phyloP scores from a whole-genome alignment of 2,797 vertebrate genomes.

The Hydrophis major region DNA sequence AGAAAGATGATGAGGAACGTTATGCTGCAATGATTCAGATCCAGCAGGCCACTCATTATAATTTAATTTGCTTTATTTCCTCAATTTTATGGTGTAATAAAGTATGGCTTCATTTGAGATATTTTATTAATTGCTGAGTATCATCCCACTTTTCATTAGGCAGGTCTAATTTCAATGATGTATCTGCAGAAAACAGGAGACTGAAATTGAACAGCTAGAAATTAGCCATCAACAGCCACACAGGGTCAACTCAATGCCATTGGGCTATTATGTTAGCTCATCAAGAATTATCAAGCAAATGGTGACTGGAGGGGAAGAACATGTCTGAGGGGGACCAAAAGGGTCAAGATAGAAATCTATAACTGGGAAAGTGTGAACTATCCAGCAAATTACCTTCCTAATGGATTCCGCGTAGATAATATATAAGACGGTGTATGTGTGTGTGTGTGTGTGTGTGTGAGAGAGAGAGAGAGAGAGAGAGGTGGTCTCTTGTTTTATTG shows the following conservation, averaged over 20 bases:
- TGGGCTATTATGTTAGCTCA: not conserved
- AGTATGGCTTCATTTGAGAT: slow-evolving; percentile 55
- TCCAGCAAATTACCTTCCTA: not conserved
- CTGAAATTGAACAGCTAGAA: slow-evolving; percentile 21
- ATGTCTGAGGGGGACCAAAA: not conserved
- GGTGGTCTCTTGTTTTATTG: slow-evolving; percentile 20
- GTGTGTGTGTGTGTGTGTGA: not conserved
- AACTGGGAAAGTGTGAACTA: slow-evolving; percentile 16
- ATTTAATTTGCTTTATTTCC: slow-evolving; percentile 65
- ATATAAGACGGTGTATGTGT: not conserved
- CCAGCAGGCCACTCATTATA: slow-evolving; percentile 62
- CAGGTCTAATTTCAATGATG: slow-evolving; percentile 60
- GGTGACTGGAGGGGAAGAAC: not conserved
- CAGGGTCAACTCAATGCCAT: not conserved
- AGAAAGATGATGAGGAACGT: slow-evolving; percentile 26
- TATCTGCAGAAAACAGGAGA: slow-evolving; percentile 52
- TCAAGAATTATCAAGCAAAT: accelerated
- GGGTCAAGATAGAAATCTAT: not conserved
- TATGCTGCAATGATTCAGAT: slow-evolving; percentile 54
- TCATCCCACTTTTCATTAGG: slow-evolving; percentile 64
- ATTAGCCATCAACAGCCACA: not conserved
- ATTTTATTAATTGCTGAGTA: slow-evolving; percentile 64
- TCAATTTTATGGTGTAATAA: slow-evolving; percentile 67
- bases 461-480: too few species aligned
- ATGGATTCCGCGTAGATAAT: not conserved